Evolutionary conservation across 2,113 vertebrate species (phyloP).

Genomic region (Cnemophilus loriae): DNA sequence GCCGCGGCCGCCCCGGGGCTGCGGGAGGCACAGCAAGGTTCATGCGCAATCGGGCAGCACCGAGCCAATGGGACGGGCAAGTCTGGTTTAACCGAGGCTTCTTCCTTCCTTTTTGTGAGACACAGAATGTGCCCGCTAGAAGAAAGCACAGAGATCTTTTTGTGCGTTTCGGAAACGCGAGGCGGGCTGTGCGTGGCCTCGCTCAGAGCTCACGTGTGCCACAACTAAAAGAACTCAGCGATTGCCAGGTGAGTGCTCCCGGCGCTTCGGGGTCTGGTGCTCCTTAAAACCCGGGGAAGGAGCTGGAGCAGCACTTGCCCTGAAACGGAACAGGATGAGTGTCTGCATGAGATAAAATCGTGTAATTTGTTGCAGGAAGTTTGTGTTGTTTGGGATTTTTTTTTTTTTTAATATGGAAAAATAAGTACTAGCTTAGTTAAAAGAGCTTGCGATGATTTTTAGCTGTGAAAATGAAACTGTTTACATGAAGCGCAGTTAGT

Average conservation of each 20-base stretch:
- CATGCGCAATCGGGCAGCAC: not conserved
- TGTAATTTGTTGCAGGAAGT: not conserved
- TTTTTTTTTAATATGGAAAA: not conserved
- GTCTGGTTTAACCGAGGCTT: not conserved
- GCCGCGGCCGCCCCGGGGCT: not conserved
- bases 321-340: not conserved
- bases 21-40: not conserved
- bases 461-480: not conserved
- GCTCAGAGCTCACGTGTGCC: accelerated
- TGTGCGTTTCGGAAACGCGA: not conserved
- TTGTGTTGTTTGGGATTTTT: not conserved
- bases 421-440: not conserved
- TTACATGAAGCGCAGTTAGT: not conserved
- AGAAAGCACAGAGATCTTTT: not conserved
- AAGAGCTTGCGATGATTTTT: not conserved
- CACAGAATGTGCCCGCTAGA: not conserved
- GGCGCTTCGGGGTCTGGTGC: accelerated
- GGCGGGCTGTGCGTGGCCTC: not conserved
- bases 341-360: not conserved
- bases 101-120: constrained; percentile 38
- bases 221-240: not conserved
- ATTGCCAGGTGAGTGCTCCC: not conserved
- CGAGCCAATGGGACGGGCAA: not conserved
- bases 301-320: not conserved
- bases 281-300: accelerated